Conservation (phyloP, 35 echinoderm and acorn worm genomes). For the Hemicentrotus pulcherrimus region DNA sequence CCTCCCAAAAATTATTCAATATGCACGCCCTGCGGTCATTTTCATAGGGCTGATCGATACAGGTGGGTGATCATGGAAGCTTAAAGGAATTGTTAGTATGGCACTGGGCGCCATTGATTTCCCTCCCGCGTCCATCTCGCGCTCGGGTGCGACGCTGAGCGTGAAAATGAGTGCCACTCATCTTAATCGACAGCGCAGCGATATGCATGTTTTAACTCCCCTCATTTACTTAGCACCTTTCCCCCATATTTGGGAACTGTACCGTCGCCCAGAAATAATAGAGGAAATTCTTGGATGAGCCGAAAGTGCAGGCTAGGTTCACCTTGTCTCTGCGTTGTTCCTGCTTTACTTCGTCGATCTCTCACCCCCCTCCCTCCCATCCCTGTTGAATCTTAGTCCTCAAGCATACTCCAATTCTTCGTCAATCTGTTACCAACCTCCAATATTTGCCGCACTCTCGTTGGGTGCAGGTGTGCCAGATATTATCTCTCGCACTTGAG, state of each 20-base stretch:
- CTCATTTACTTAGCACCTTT: conserved; percentile 43
- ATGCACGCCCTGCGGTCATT: conserved; percentile 35
- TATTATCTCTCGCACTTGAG: conserved; percentile 53
- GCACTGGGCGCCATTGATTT: conserved; percentile 40
- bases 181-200: conserved; percentile 49
- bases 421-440: conserved; percentile 50
- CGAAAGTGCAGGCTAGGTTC: conserved; percentile 50
- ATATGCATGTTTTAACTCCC: conserved; percentile 41
- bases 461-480: conserved; percentile 46
- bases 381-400: conserved; percentile 34
- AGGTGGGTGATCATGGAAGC: conserved; percentile 28
- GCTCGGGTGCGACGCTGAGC: conserved; percentile 26
- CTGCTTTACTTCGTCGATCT: background rate
- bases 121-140: background rate
- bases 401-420: conserved; percentile 35
- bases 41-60: conserved; percentile 43
- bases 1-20: conserved; percentile 24
- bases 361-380: background rate
- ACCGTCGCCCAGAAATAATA: conserved; percentile 25
- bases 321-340: background rate
- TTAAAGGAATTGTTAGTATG: conserved; percentile 57
- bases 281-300: conserved; percentile 1
- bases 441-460: conserved; percentile 50
- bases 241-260: conserved; percentile 21
- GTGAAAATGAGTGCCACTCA: conserved; percentile 41